These are phyloP conservation scores for Gallinago media DNA, from an alignment of 2,113 vertebrate genomes.

Conservation along the genomic window DNA sequence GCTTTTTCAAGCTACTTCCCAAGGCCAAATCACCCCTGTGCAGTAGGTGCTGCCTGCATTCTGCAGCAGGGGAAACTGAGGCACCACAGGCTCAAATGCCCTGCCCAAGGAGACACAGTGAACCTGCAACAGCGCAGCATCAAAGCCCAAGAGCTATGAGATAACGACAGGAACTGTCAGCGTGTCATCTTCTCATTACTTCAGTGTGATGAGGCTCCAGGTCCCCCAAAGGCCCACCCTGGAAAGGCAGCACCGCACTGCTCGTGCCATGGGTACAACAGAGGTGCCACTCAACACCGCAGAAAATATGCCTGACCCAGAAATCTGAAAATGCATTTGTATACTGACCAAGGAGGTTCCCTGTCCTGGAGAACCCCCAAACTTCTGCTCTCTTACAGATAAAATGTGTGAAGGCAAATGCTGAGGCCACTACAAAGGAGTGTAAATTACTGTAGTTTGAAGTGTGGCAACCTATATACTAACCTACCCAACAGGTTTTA, in stretches of 20 bases:
- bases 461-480: not conserved
- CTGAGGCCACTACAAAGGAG: conserved; percentile 9
- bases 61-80: not conserved
- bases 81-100: not conserved
- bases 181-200: not conserved
- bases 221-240: not conserved
- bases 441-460: not conserved
- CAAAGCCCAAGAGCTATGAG: not conserved
- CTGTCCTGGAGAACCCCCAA: not conserved
- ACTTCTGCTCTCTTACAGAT: not conserved
- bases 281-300: not conserved
- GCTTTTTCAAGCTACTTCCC: not conserved
- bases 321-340: not conserved
- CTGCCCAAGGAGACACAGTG: not conserved
- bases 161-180: conserved; percentile 8
- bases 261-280: not conserved
- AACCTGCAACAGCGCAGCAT: not conserved
- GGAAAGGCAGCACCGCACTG: not conserved
- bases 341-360: not conserved
- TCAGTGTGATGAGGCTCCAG: conserved; percentile 15
- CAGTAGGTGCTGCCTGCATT: not conserved
- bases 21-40: not conserved
- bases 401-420: not conserved
- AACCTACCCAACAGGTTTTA: conserved; percentile 33
- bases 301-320: not conserved